phyloP scores from a whole-genome alignment of 1,140 invertebrate species.

The Anthonomus grandis region DNA sequence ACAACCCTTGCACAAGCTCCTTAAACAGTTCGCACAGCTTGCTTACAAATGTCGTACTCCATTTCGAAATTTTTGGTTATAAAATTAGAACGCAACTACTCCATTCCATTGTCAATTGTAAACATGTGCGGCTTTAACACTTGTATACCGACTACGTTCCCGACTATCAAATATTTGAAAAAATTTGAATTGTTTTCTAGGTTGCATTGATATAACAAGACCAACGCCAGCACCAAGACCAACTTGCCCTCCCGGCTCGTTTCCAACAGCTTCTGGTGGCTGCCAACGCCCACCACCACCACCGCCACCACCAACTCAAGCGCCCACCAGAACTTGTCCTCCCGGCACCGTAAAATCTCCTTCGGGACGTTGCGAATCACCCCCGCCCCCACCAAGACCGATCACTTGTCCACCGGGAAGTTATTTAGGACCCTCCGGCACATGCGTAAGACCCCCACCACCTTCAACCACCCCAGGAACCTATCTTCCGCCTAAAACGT shows the following conservation, averaged over 20 bases:
- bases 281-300: conserved; percentile 6
- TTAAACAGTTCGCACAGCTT: no score
- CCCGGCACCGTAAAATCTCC: conserved; percentile 19
- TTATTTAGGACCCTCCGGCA: conserved; percentile 13
- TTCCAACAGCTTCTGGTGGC: conserved; percentile 8
- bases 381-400: conserved; percentile 11
- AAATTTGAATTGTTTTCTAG: not conserved
- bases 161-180: no score
- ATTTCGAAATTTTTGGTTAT: no score
- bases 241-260: conserved; percentile 14
- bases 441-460: conserved; percentile 12
- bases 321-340: no score
- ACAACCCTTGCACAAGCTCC: no score
- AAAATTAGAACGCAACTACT: no score
- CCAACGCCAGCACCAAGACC: no score
- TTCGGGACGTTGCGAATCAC: conserved; percentile 19
- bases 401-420: conserved; percentile 19
- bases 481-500: conserved; percentile 27
- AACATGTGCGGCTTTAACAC: no score
- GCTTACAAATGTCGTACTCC: no score
- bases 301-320: not conserved
- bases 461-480: conserved; percentile 15
- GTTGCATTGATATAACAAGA: not conserved
- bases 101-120: no score
- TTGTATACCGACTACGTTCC: no score